These are phyloP conservation scores for Podarcis raffonei DNA, from an alignment of 2,113 vertebrate species.

Conservation along the genomic window DNA sequence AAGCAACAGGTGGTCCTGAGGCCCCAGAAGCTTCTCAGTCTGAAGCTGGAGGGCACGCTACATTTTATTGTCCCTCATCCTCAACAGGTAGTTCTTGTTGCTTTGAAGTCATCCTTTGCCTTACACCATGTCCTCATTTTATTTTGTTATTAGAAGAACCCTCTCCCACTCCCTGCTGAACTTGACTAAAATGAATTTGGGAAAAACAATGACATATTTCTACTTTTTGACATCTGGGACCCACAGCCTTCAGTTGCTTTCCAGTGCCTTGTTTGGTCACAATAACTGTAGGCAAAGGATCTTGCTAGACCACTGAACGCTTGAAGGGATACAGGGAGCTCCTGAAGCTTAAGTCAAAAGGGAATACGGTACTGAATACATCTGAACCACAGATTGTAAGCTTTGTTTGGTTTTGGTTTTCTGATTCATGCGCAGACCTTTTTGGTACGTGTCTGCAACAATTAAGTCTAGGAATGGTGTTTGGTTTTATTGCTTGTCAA, in stretches of 20 bases:
- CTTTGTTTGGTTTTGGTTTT: slow-evolving; percentile 5
- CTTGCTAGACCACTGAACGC: neutral
- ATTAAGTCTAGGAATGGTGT: neutral
- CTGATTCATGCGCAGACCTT: neutral
- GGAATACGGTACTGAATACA: neutral
- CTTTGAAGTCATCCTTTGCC: neutral
- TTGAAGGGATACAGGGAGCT: neutral
- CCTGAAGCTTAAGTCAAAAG: neutral
- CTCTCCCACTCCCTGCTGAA: neutral
- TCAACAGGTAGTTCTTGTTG: neutral
- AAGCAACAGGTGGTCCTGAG: neutral
- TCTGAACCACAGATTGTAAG: neutral
- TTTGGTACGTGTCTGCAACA: neutral
- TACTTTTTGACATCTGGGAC: neutral
- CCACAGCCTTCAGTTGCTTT: neutral
- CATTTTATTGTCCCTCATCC: neutral
- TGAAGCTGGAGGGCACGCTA: neutral
- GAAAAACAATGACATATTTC: neutral
- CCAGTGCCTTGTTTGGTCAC: neutral
- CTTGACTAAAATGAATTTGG: neutral
- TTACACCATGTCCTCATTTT: neutral
- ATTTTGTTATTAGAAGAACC: neutral
- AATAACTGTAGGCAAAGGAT: neutral
- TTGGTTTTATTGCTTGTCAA: neutral
- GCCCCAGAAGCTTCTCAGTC: too few species aligned